phyloP scores from a whole-genome alignment of 2,797 vertebrate genomes.

The Danio kyathit region DNA sequence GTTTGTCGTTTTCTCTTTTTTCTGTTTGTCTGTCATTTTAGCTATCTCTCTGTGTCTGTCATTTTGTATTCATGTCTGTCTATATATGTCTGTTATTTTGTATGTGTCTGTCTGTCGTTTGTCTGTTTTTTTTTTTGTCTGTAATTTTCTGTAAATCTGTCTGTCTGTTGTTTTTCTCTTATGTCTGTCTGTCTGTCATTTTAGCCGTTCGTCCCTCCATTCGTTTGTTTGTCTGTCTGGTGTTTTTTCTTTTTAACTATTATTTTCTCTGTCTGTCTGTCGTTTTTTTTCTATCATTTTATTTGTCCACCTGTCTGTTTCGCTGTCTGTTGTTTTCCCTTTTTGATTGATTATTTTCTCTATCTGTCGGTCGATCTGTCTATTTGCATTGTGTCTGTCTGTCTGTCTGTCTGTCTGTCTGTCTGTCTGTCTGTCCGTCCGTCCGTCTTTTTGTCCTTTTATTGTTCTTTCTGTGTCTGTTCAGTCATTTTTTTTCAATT shows the following conservation, averaged over 20 bases:
- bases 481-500: too few species aligned
- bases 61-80: rapidly evolving
- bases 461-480: background rate
- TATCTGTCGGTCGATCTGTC: too few species aligned
- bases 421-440: too few species aligned
- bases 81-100: too few species aligned
- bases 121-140: background rate
- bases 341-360: too few species aligned
- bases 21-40: too few species aligned
- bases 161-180: background rate
- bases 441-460: background rate
- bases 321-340: background rate
- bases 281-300: rapidly evolving
- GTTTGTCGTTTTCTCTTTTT: too few species aligned
- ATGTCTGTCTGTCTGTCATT: background rate
- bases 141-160: rapidly evolving
- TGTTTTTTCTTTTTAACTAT: background rate
- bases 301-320: too few species aligned
- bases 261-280: rapidly evolving
- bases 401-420: too few species aligned
- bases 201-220: background rate
- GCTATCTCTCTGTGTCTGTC: too few species aligned
- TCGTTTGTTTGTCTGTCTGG: rapidly evolving
- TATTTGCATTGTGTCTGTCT: too few species aligned
- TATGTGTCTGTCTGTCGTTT: background rate